Base-by-base conservation (phyloP, 2,113 vertebrate genomes). In the Hyla sarda region DNA sequence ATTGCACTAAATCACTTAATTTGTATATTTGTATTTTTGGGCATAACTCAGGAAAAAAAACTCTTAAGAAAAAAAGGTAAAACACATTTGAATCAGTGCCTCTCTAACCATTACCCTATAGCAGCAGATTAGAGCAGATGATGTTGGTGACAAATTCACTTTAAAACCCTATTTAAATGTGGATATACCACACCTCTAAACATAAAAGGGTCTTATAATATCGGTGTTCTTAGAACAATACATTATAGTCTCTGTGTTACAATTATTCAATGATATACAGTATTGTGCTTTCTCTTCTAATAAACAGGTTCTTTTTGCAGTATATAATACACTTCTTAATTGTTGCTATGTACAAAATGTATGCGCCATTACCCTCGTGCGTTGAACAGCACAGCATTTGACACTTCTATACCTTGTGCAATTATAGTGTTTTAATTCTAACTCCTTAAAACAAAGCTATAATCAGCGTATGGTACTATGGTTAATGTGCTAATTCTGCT, bases 311-410 rank as follows among this genome's bases (percentile, higher is more conserved):
- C 9, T 30, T 48, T 28, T 17, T 56, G 30, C 28, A 30, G 25
- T 48, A 48, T 13, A 74, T 83, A 72, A n/a, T 30, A 37, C 32
- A 3, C 62, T 16, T 30, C 52, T 21, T 32, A 83, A 83, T 83
- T 58, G 56, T 14, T 47, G 50, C 34, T 21, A 58, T n/a, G 30
- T 32, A 2, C 16, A 65, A n/a, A 83, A n/a, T 7, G 23, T 72
- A 60, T 75, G 25, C 47, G 56, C 16, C 11, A 62, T 62, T 73
- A 72, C 54, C 25, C 54, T 73, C 54, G 37, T 56, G 34, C 48
- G 34, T 34, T 72, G 23, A 12, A 56, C n/a, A 32, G 30, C 47
- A 30, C 21, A 48, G 25, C 23, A 45, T 30, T 83, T 75, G 71
- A 74, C 54, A 76, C 21, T 8, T 84, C 72, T 48, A 50, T 30